Percentiles rank a stretch among this genome's conserved stretches.
Conservation (phyloP, 1,140 invertebrate genomes). For the Acromyrmex charruanus region DNA sequence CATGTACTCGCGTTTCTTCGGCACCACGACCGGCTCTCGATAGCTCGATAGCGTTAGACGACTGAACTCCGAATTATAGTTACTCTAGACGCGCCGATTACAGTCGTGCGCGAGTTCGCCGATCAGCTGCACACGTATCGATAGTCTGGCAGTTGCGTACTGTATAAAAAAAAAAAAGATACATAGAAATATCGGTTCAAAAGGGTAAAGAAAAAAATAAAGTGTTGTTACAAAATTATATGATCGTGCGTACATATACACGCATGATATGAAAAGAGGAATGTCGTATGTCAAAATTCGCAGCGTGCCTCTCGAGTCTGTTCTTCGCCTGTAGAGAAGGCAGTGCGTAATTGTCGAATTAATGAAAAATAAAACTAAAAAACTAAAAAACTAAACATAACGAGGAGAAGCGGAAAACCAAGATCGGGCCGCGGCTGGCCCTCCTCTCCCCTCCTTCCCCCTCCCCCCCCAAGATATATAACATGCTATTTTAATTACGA, state of each 20-base stretch:
- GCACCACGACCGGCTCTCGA: conserved; percentile 83
- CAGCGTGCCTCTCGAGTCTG: conserved; percentile 78
- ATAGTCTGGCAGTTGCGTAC: conserved; percentile 43
- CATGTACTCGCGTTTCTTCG: conserved; percentile 68
- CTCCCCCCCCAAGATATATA: conserved; percentile 60
- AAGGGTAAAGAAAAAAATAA: background rate
- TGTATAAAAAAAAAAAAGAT: conserved; percentile 20
- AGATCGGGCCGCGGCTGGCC: background rate
- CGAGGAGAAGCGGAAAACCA: background rate
- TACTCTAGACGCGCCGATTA: conserved; percentile 69
- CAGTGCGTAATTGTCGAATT: conserved; percentile 70
- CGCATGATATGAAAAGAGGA: background rate
- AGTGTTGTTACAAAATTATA: background rate
- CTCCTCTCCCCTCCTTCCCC: too few species aligned
- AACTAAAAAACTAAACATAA: background rate
- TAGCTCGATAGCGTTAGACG: conserved; percentile 85
- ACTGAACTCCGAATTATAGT: conserved; percentile 85
- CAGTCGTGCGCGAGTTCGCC: conserved; percentile 71
- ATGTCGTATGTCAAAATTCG: conserved; percentile 63
- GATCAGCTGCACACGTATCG: conserved; percentile 70
- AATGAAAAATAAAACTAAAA: conserved; percentile 26
- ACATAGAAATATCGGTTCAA: conserved; percentile 6
- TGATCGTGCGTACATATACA: background rate
- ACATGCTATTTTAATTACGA: conserved; percentile 72
- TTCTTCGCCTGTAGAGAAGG: conserved; percentile 73